Evolutionary conservation across 1,140 invertebrate genomes (phyloP).

Genomic region (Drosophila bocki): DNA sequence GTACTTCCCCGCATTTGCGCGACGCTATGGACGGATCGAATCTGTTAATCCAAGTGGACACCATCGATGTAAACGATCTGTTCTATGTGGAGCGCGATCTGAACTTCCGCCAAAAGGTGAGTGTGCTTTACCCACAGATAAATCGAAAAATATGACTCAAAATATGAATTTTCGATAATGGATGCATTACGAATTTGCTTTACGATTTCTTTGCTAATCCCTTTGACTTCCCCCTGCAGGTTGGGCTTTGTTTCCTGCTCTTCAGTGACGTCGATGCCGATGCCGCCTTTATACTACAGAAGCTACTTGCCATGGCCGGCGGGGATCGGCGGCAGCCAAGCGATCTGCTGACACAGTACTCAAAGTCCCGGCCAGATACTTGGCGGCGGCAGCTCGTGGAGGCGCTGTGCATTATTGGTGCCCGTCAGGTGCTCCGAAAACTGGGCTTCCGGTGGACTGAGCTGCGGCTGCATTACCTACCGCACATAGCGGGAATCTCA

Average conservation of each 20-base stretch:
- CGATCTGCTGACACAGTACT: conserved; percentile 65
- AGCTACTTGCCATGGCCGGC: conserved; percentile 42
- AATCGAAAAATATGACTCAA: conserved; percentile 2
- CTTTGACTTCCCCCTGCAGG: conserved; percentile 26
- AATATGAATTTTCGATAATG: not conserved
- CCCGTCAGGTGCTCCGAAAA: conserved; percentile 61
- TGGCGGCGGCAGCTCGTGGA: conserved; percentile 71
- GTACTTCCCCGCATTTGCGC: conserved; percentile 39
- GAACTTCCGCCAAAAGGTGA: conserved; percentile 64
- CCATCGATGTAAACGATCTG: conserved; percentile 62
- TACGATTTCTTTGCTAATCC: not conserved
- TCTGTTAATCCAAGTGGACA: conserved; percentile 33
- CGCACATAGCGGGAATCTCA: conserved; percentile 58
- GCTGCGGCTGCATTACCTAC: conserved; percentile 65
- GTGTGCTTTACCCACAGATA: not conserved
- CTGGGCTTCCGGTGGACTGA: conserved; percentile 66
- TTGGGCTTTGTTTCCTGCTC: conserved; percentile 66
- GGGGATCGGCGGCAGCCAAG: conserved; percentile 20
- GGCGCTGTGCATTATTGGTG: conserved; percentile 69
- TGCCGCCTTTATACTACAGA: conserved; percentile 66
- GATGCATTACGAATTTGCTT: not conserved
- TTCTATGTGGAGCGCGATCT: conserved; percentile 71
- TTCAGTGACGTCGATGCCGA: conserved; percentile 59
- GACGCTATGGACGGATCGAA: conserved; percentile 16
- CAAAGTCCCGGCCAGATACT: conserved; percentile 38